These are phyloP conservation scores for Psilopsiagon aymara DNA, from an alignment of 2,113 vertebrate species.

Conservation along the genomic window DNA sequence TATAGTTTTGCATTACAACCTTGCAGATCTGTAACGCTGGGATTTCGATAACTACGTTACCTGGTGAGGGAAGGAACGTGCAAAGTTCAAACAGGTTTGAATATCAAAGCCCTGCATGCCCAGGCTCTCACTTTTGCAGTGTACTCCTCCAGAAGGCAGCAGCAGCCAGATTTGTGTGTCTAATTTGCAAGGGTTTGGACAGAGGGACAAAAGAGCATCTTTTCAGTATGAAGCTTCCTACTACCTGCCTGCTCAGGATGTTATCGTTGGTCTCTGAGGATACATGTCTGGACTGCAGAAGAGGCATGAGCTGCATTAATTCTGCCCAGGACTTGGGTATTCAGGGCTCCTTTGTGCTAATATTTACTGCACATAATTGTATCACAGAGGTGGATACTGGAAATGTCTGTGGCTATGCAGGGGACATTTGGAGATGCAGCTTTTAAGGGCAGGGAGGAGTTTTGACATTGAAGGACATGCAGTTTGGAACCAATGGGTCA, in stretches of 20 bases:
- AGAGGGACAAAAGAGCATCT: neutral
- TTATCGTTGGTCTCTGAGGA: neutral
- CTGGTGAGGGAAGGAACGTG: neutral
- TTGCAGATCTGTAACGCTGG: neutral
- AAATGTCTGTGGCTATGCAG: neutral
- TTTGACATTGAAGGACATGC: neutral
- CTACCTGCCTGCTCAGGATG: neutral
- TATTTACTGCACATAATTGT: neutral
- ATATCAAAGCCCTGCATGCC: neutral
- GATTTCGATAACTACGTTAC: neutral
- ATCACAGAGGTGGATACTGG: neutral
- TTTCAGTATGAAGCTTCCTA: neutral
- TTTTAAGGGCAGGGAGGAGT: neutral
- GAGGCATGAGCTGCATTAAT: neutral
- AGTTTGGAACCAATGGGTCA: neutral
- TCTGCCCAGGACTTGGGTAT: neutral
- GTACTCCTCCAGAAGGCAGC: constrained; percentile 8
- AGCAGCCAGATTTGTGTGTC: neutral
- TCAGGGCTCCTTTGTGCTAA: neutral
- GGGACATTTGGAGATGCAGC: neutral
- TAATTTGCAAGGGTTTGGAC: neutral
- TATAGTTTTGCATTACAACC: neutral
- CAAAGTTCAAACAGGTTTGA: neutral
- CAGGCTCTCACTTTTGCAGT: neutral
- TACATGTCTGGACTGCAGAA: neutral